Conservation (phyloP, 2,113 vertebrate species). For the Sceloporus undulatus region DNA sequence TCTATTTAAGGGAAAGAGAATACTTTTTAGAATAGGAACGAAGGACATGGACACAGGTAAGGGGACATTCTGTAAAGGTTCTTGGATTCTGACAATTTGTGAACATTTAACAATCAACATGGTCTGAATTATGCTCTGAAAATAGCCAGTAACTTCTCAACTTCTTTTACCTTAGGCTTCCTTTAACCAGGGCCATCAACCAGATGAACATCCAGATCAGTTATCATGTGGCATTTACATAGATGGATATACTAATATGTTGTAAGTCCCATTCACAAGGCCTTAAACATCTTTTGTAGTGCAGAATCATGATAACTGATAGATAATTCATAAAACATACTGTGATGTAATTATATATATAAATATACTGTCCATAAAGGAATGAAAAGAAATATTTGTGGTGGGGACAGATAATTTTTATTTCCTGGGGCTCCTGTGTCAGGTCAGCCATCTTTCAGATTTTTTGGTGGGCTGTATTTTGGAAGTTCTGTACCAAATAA, state of each 20-base stretch:
- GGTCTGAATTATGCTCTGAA: background rate
- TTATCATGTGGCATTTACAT: background rate
- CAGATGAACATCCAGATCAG: background rate
- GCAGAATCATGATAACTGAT: background rate
- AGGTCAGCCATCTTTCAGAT: background rate
- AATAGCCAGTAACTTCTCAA: background rate
- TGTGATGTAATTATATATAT: background rate
- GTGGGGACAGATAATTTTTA: background rate
- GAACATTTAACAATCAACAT: background rate
- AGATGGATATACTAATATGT: background rate
- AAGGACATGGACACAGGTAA: constrained; percentile 80
- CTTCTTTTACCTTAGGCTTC: background rate
- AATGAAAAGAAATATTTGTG: background rate
- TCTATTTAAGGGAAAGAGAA: constrained; percentile 76
- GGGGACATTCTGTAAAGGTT: background rate
- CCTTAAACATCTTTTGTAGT: background rate
- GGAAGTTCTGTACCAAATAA: background rate
- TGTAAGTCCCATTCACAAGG: background rate
- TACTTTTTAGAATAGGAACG: constrained; percentile 89
- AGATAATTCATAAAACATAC: background rate
- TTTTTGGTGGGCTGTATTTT: background rate
- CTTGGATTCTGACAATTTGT: background rate
- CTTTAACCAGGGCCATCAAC: no score
- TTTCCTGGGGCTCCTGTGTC: background rate
- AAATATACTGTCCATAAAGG: background rate